Conservation (phyloP, 2,888 invertebrate species). For the Lasioglossum calceatum region DNA sequence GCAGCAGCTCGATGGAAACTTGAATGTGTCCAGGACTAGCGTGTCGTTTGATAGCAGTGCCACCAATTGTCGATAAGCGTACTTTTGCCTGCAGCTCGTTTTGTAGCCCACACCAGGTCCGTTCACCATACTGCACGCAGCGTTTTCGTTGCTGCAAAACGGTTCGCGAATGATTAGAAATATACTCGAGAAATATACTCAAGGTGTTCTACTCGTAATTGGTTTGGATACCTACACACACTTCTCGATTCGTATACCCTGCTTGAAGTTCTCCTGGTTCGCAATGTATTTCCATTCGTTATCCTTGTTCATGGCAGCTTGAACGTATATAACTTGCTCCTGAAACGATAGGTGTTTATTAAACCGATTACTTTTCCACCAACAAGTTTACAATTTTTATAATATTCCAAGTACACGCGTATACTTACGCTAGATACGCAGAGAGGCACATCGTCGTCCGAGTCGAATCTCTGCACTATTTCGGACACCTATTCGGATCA, state of each 20-base stretch:
- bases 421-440: conserved; percentile 54
- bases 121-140: conserved; percentile 79
- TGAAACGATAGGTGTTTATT: conserved; percentile 35
- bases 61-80: conserved; percentile 85
- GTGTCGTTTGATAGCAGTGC: conserved; percentile 85
- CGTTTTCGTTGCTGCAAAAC: conserved; percentile 75
- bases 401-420: not conserved
- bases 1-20: conserved; percentile 91
- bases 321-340: conserved; percentile 87
- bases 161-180: not conserved
- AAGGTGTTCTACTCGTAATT: not conserved
- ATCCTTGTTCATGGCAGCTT: conserved; percentile 87
- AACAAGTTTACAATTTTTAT: not conserved
- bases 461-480: conserved; percentile 50
- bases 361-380: not conserved
- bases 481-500: conserved; percentile 41
- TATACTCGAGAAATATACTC: not conserved
- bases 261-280: conserved; percentile 88
- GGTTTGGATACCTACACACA: conserved; percentile 87
- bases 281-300: conserved; percentile 89
- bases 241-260: conserved; percentile 90
- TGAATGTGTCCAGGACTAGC: conserved; percentile 85
- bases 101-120: conserved; percentile 83
- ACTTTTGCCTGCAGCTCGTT: conserved; percentile 87
- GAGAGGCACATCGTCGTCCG: conserved; percentile 44